Base-by-base conservation (phyloP, 2,888 invertebrate species). In the Neuroscelio doddi region DNA sequence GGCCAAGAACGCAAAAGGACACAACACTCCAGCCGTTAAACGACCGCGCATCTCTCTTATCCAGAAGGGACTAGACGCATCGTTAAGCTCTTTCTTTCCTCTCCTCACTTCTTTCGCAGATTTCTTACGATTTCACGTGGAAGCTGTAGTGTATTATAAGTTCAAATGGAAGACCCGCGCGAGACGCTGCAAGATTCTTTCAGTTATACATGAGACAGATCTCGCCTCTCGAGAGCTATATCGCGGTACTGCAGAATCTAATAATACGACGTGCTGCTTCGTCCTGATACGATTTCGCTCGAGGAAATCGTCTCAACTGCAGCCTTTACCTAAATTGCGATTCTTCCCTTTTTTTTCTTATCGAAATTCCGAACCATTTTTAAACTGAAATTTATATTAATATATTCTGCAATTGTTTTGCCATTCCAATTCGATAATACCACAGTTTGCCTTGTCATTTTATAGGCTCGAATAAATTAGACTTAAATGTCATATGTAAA, bases 181-280 rank as follows among this genome's bases (percentile, higher is more conserved):
- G 24, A 41, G 21, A 49, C 17, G n/a, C 36, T 27, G 36, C 41
- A 9, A 32, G 41, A 42, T 49, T 61, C 53, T 44, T 61, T 49
- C 47, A 44, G 49, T 50, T 61, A 50, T 49, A 38, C 36, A 29
- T 53, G 42, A 15, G 36, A 53, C 53, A 53, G 27, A 61, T 61
- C 61, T 61, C 47, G 59, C 46, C 59, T 51, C 61, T 8, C 21
- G 61, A 53, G 53, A 38, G 58, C 58, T 15, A 29, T 59, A 46
- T 49, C 44, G 49, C 42, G 32, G 34, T 41, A 51, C 34, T 30
- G 36, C 30, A 32, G 49, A 61, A 52, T 32, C 47, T 53, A 53
- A 61, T 61, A 61, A 59, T 47, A 24, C 52, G 41, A 59, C 41
- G 46, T 45, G 12, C 27, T 7, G 49, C 12, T 21, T 10, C 34